Evolutionary conservation across 2,888 invertebrate genomes (phyloP).

Genomic region (Actias luna): DNA sequence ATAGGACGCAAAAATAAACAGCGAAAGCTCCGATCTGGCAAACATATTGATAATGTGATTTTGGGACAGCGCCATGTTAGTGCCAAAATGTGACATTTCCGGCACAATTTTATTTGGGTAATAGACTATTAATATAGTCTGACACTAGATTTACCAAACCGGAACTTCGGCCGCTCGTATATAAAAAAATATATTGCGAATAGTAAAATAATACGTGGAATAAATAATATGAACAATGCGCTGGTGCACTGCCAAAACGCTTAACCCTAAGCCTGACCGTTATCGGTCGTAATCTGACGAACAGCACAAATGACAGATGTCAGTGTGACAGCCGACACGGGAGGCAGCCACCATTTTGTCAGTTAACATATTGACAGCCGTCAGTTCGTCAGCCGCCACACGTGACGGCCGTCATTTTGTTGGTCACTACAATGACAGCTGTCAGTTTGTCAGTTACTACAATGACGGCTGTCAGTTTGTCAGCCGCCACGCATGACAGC

Average conservation of each 20-base stretch:
- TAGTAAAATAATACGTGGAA: constrained; percentile 42
- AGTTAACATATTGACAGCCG: background rate
- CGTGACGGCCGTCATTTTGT: no score
- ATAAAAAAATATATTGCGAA: constrained; percentile 29
- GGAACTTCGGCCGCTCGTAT: background rate
- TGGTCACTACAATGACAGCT: constrained; percentile 16
- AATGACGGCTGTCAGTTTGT: constrained; percentile 12
- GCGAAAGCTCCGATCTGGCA: background rate
- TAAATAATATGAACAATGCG: constrained; percentile 29
- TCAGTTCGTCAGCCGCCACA: constrained; percentile 16
- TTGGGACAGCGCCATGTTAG: no score
- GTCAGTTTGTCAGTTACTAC: no score
- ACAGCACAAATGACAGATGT: constrained; percentile 15
- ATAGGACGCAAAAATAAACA: constrained; percentile 29
- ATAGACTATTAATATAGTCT: background rate
- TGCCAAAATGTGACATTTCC: no score
- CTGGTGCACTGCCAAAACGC: constrained; percentile 1
- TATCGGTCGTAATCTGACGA: constrained; percentile 12
- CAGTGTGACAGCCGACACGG: constrained; percentile 16
- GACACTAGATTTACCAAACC: background rate
- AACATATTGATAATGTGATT: constrained; percentile 2
- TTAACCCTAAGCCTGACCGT: constrained; percentile 8
- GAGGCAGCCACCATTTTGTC: no score
- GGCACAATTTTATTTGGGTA: no score
- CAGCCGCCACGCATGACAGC: constrained; percentile 10